These are phyloP conservation scores for Melanotaenia maccullochi DNA, from an alignment of 2,797 vertebrate species.

Conservation along the genomic window DNA sequence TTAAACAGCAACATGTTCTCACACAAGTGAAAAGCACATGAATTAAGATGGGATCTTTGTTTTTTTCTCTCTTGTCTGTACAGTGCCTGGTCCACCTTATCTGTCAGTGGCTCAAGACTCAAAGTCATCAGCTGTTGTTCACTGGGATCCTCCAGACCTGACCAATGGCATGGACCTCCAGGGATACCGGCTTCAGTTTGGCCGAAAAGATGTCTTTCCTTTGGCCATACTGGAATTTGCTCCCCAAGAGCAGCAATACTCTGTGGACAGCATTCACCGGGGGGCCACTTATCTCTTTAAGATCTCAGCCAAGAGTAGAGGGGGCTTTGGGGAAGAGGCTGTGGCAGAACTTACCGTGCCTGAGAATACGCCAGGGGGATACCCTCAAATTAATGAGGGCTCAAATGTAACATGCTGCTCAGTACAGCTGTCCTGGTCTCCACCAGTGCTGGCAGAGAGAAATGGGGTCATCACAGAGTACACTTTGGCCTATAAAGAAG, in stretches of 20 bases:
- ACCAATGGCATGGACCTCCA: conserved; percentile 86
- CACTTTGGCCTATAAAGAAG: conserved; percentile 93
- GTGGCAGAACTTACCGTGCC: conserved; percentile 86
- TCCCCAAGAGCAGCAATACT: conserved; percentile 86
- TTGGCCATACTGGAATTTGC: conserved; percentile 92
- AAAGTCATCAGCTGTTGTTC: conserved; percentile 88
- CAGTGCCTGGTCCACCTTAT: conserved; percentile 92
- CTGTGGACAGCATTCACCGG: conserved; percentile 87
- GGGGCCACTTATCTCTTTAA: conserved; percentile 95
- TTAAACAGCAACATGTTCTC: accelerated
- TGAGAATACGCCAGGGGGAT: conserved; percentile 90
- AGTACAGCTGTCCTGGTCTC: conserved; percentile 93
- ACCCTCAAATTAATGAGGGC: conserved; percentile 90
- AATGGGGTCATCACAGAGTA: conserved; percentile 94
- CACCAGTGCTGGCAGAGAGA: conserved; percentile 92
- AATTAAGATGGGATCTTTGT: conserved; percentile 3
- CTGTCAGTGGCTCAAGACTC: conserved; percentile 90
- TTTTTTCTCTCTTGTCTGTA: conserved; percentile 35
- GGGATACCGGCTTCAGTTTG: conserved; percentile 95
- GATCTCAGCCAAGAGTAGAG: conserved; percentile 91
- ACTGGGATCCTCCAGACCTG: conserved; percentile 88
- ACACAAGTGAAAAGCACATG: background rate
- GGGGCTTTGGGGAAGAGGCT: conserved; percentile 93
- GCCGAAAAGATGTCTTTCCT: conserved; percentile 88
- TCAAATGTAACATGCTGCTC: conserved; percentile 91